phyloP scores from a whole-genome alignment of 1,140 invertebrate genomes.

The Zaprionus gabonicus region DNA sequence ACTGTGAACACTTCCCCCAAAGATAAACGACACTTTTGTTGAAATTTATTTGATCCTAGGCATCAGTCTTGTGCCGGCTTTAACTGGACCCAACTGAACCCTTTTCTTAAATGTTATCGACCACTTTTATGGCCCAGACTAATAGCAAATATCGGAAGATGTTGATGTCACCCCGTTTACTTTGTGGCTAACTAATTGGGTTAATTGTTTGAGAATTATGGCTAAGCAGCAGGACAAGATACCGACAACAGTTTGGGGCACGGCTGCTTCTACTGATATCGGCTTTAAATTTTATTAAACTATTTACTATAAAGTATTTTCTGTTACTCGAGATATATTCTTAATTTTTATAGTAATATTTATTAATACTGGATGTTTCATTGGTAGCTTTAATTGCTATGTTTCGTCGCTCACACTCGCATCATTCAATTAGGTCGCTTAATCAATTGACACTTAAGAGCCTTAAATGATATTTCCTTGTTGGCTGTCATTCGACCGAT shows the following conservation, averaged over 20 bases:
- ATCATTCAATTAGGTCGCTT: slow-evolving; percentile 49
- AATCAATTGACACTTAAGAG: slow-evolving; percentile 25
- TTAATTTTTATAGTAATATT: neutral
- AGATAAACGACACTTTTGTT: slow-evolving; percentile 74
- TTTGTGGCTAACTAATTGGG: slow-evolving; percentile 64
- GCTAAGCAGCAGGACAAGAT: slow-evolving; percentile 27
- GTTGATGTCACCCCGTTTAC: neutral
- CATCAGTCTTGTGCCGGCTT: slow-evolving; percentile 21
- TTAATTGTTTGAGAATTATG: slow-evolving; percentile 56
- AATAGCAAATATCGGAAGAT: slow-evolving; percentile 27
- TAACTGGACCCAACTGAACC: neutral
- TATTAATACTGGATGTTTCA: no score
- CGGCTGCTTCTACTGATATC: neutral
- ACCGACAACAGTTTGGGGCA: neutral
- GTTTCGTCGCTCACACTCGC: slow-evolving; percentile 7
- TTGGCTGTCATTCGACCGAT: slow-evolving; percentile 49
- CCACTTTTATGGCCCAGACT: slow-evolving; percentile 14
- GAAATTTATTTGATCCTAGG: slow-evolving; percentile 58
- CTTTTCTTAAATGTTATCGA: slow-evolving; percentile 6
- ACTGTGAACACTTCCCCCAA: slow-evolving; percentile 19
- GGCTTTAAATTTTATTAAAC: no score
- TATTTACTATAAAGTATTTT: neutral
- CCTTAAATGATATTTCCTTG: slow-evolving; percentile 68
- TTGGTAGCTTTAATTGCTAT: neutral
- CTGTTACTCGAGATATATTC: neutral